phyloP scores from a whole-genome alignment of 2,797 vertebrate genomes.

The Myripristis jacobus region DNA sequence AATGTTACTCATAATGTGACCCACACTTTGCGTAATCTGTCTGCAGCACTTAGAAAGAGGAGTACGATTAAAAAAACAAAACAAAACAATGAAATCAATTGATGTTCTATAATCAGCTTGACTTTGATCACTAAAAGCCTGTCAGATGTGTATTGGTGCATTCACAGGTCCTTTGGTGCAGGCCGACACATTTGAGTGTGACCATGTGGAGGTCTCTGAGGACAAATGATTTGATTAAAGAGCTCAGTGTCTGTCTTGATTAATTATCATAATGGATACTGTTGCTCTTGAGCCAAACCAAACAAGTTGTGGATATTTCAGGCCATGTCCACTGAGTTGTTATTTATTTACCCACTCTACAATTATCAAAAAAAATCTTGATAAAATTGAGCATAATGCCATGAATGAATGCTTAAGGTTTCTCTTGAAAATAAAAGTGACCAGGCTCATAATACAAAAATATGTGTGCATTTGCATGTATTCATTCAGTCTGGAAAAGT shows the following conservation, averaged over 20 bases:
- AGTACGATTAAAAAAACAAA: not conserved
- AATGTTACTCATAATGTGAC: conserved; percentile 11
- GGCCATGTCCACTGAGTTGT: not conserved
- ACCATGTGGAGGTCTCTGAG: conserved; percentile 12
- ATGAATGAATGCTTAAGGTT: not conserved
- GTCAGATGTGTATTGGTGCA: conserved; percentile 26
- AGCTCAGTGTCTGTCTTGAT: conserved; percentile 56
- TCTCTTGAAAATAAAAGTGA: not conserved
- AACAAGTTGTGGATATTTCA: conserved; percentile 1
- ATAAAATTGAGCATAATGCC: not conserved
- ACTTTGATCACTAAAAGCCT: conserved; percentile 29
- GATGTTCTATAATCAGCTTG: conserved; percentile 10
- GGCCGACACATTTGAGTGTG: conserved; percentile 6
- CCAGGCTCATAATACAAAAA: not conserved
- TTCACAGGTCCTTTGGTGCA: conserved; percentile 3
- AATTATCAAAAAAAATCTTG: not conserved
- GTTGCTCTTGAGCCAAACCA: conserved; percentile 8
- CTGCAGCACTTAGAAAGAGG: not conserved
- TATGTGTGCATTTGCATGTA: not conserved
- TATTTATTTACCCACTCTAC: not conserved
- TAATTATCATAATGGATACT: conserved; percentile 25
- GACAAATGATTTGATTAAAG: conserved; percentile 56
- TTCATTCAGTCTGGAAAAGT: conserved; percentile 6
- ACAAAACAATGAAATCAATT: not conserved
- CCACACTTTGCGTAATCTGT: not conserved